A percentile compares a stretch with the other conserved stretches of the same genome.
Evolutionary conservation across 2,113 vertebrate genomes (phyloP).

Genomic region (Xenopus laevis): DNA sequence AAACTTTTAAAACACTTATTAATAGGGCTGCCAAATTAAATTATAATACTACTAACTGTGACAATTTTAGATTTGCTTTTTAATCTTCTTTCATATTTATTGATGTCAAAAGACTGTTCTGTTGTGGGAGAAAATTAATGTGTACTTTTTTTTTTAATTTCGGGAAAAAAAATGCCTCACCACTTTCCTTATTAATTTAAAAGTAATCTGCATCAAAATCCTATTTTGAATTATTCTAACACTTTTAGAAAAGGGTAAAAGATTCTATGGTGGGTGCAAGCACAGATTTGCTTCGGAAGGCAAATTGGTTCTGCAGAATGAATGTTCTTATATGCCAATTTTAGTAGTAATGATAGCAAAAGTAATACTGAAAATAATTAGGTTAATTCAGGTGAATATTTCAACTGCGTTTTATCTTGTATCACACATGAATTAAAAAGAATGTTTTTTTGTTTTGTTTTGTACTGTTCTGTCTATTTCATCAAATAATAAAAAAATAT

Average conservation of each 20-base stretch:
- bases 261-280: not conserved
- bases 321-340: slow-evolving; percentile 47
- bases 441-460: not conserved
- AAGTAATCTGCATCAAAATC: slow-evolving; percentile 47
- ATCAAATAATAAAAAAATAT: too few species aligned
- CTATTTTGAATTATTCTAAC: slow-evolving; percentile 44
- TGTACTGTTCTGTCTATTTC: too few species aligned
- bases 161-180: slow-evolving; percentile 21
- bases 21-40: slow-evolving; percentile 23
- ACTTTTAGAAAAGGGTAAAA: not conserved
- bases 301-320: slow-evolving; percentile 47
- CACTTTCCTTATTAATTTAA: slow-evolving; percentile 48
- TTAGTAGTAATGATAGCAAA: slow-evolving; percentile 43
- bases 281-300: slow-evolving; percentile 24
- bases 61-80: slow-evolving; percentile 34
- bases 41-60: slow-evolving; percentile 7
- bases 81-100: slow-evolving; percentile 48
- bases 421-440: not conserved
- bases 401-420: not conserved
- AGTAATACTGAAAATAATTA: slow-evolving; percentile 32
- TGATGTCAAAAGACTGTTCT: slow-evolving; percentile 37
- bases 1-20: slow-evolving; percentile 33
- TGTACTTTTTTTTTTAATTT: not conserved
- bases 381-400: slow-evolving; percentile 20
- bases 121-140: slow-evolving; percentile 47